A percentile compares a stretch with the other conserved stretches of the same genome.
Evolutionary conservation across 1,140 invertebrate genomes (phyloP).

Genomic region (Ceratina calcarata): DNA sequence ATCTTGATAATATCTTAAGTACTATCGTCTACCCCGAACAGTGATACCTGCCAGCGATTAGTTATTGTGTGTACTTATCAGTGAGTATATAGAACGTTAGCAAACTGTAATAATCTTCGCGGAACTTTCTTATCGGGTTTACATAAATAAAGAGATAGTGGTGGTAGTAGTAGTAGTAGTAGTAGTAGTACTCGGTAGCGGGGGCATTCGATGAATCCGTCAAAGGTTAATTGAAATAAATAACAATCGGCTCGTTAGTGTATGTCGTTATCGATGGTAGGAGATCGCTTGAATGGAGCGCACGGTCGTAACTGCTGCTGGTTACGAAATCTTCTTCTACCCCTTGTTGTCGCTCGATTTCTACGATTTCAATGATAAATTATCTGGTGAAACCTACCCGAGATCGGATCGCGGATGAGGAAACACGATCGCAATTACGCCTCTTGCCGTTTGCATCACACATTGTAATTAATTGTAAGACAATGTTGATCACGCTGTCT

Average conservation of each 20-base stretch:
- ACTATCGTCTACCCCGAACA: not conserved
- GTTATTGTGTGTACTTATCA: constrained; percentile 43
- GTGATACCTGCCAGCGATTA: not conserved
- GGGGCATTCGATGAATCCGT: too few species aligned
- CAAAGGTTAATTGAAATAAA: too few species aligned
- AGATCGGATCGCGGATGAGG: constrained; percentile 20
- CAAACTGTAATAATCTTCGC: constrained; percentile 42
- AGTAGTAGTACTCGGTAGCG: too few species aligned
- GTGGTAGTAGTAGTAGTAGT: too few species aligned
- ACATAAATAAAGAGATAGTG: constrained; percentile 47
- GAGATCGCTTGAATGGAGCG: not conserved
- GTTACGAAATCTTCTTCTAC: constrained; percentile 12
- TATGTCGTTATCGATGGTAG: too few species aligned
- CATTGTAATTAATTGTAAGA: constrained; percentile 28
- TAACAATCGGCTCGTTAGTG: not conserved
- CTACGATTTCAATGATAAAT: constrained; percentile 47
- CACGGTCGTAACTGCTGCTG: not conserved
- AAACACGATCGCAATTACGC: constrained; percentile 39
- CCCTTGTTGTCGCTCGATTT: constrained; percentile 6
- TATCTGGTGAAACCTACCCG: constrained; percentile 41
- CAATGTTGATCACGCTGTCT: not conserved
- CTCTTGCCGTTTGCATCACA: constrained; percentile 24
- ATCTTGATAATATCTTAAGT: too few species aligned
- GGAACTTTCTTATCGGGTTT: constrained; percentile 31
- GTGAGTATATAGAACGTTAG: constrained; percentile 46